Percentiles rank a stretch among this genome's conserved stretches.
Conservation (phyloP, 2,888 invertebrate species). For the Cheilosia vulpina region DNA sequence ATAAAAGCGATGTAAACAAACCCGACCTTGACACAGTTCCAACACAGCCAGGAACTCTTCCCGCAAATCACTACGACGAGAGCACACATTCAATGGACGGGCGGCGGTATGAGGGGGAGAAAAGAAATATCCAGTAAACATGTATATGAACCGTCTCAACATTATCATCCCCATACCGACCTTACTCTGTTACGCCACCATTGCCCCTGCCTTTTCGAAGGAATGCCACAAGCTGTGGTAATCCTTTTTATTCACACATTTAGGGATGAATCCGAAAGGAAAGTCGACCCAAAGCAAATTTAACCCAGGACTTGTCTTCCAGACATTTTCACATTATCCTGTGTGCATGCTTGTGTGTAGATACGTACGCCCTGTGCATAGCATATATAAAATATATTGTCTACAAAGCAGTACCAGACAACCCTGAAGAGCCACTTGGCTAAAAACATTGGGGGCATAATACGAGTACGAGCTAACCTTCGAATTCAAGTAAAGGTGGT, state of each 20-base stretch:
- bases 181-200: constrained; percentile 18
- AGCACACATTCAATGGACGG: constrained; percentile 28
- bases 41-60: constrained; percentile 40
- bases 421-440: constrained; percentile 67
- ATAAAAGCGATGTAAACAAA: constrained; percentile 68
- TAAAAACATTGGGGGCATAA: constrained; percentile 47
- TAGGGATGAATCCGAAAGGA: constrained; percentile 71
- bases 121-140: constrained; percentile 50
- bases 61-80: constrained; percentile 34
- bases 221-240: constrained; percentile 74
- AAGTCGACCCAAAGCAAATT: constrained; percentile 71
- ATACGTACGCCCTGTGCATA: not conserved
- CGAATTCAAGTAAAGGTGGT: constrained; percentile 59
- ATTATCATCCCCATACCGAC: constrained; percentile 43
- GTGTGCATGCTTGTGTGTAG: constrained; percentile 8
- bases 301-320: constrained; percentile 71
- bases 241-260: constrained; percentile 76
- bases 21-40: constrained; percentile 70
- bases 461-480: constrained; percentile 60
- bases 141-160: constrained; percentile 3
- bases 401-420: constrained; percentile 57
- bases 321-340: constrained; percentile 74
- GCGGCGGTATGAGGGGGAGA: constrained; percentile 6
- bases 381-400: constrained; percentile 57
- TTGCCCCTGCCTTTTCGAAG: constrained; percentile 45